These are phyloP conservation scores for Athene noctua DNA, from an alignment of 2,113 vertebrate species.

Conservation along the genomic window DNA sequence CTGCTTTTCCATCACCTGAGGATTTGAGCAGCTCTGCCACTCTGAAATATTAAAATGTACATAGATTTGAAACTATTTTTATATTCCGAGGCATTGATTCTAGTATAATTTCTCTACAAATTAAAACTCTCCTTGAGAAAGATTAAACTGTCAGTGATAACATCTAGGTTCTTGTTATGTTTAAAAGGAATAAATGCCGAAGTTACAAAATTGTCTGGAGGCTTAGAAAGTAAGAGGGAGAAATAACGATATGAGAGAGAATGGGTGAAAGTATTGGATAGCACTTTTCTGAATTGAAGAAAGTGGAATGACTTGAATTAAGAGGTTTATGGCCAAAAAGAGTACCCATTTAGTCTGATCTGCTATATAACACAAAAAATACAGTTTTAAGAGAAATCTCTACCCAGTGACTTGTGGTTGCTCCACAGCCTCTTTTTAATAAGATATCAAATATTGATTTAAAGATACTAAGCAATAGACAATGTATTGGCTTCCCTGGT, in stretches of 20 bases:
- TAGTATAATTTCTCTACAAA: slow-evolving; percentile 54
- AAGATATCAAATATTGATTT: slow-evolving; percentile 45
- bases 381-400: neutral
- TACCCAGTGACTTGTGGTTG: neutral
- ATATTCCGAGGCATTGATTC: slow-evolving; percentile 46
- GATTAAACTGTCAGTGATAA: slow-evolving; percentile 64
- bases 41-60: slow-evolving; percentile 36
- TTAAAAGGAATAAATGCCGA: slow-evolving; percentile 61
- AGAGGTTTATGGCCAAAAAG: slow-evolving; percentile 38
- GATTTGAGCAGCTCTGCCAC: neutral
- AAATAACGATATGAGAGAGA: slow-evolving; percentile 28
- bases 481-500: slow-evolving; percentile 3
- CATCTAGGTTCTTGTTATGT: slow-evolving; percentile 59
- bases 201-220: slow-evolving; percentile 63
- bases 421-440: neutral
- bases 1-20: slow-evolving; percentile 36
- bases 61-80: slow-evolving; percentile 51
- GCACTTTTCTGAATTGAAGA: neutral
- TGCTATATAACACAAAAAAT: neutral
- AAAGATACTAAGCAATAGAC: neutral
- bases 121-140: slow-evolving; percentile 62
- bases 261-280: slow-evolving; percentile 37
- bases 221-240: slow-evolving; percentile 46
- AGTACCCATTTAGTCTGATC: neutral
- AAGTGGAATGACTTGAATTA: slow-evolving; percentile 24